Base-by-base conservation (phyloP, 2,797 vertebrate genomes). In the Potorous gilbertii region DNA sequence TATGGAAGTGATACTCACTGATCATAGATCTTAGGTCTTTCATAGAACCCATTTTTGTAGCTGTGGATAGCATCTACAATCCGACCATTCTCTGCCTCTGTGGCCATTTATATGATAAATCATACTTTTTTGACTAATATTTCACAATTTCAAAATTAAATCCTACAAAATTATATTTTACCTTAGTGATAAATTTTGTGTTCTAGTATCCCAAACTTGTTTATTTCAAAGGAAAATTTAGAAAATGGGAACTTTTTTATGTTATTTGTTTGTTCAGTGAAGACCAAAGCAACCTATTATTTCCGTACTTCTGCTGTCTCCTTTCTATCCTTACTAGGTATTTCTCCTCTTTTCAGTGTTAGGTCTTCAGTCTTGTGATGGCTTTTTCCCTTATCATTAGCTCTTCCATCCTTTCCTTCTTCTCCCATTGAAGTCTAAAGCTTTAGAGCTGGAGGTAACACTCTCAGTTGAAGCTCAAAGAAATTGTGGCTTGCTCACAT, bases 111-210 rank as follows among this genome's bases (percentile, higher is more conserved):
- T 21, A 56, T 93, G 89, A n/a, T 54, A 96, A 66, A 28, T 91
- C 97, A 95, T 96, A 91, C 2, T 52, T 95, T 95, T 34, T 94
- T 5, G 95, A 2, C 28, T 6, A 95, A 95, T 40, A 52, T 92
- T 96, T 2, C 11, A 34, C 62, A 81, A 95, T 96, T 97, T 91
- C 14, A 89, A 89, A 54, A 56, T 90, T 1, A 31, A 90, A 94
- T 96, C 93, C 91, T 96, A 40, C 18, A 40, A 74, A 74, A 74
- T 74, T 40, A 18, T 40, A 40, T 40, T 62, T 11, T 1, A 62
- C 1, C 31, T 62, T 62, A 62, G 59, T 62, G 29, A 31, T 13
- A 31, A 59, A 11, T 59, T 29, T 40, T 40, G 40, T 9, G 6
- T 21, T 40, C n/a, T 21, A 74, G 18, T 24, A 74, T 74, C 66